Evolutionary conservation across 2,113 vertebrate species (phyloP).

Genomic region (Plecotus auritus): DNA sequence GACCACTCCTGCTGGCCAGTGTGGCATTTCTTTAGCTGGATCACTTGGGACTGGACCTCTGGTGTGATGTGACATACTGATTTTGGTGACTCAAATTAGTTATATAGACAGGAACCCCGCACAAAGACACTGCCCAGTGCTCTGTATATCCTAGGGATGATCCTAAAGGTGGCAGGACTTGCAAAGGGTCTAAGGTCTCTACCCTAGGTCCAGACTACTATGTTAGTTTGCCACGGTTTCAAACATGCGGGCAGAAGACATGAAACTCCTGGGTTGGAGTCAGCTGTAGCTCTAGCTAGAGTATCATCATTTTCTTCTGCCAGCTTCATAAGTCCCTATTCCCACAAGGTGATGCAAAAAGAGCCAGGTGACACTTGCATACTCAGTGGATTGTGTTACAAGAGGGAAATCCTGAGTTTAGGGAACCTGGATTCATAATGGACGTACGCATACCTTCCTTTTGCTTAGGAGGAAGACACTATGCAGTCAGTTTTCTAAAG

Average conservation of each 20-base stretch:
- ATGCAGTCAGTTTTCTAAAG: background rate
- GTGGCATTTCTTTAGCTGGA: background rate
- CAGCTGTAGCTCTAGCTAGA: background rate
- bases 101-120: background rate
- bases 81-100: background rate
- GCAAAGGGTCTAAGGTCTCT: background rate
- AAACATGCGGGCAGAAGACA: background rate
- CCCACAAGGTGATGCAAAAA: background rate
- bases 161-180: background rate
- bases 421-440: background rate
- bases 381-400: background rate
- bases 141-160: background rate
- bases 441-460: background rate
- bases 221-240: background rate
- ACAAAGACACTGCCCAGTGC: no score
- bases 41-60: background rate
- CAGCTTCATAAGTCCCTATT: background rate
- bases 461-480: background rate
- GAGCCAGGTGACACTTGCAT: background rate
- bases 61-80: background rate
- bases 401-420: background rate
- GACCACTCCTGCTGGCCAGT: background rate
- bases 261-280: background rate
- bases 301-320: background rate
- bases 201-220: background rate